Evolutionary conservation across 2,888 invertebrate species (phyloP).

Genomic region (Pachydiplax longipennis): DNA sequence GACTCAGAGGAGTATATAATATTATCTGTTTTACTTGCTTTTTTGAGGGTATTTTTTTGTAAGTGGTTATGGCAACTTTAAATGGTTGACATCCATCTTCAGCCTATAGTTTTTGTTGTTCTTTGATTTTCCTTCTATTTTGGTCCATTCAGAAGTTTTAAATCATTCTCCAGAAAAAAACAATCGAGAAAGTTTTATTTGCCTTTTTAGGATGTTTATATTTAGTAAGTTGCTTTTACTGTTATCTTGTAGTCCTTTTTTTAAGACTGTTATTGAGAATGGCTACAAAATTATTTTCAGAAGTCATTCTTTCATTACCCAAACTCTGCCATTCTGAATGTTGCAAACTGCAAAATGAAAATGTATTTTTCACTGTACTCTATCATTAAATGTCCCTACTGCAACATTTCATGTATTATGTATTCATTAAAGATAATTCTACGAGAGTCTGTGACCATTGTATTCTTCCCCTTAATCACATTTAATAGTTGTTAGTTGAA

Average conservation of each 20-base stretch:
- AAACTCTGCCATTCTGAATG: background rate
- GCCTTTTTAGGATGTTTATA: background rate
- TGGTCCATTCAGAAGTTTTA: background rate
- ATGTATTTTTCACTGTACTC: slow-evolving; percentile 25
- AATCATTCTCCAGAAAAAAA: background rate
- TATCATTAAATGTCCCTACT: slow-evolving; percentile 23
- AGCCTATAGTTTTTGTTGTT: slow-evolving; percentile 21
- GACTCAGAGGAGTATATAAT: slow-evolving; percentile 10
- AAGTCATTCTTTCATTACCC: background rate
- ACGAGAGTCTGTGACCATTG: background rate
- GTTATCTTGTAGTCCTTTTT: background rate
- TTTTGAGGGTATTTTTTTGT: background rate
- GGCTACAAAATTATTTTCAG: background rate
- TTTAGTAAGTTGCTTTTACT: background rate
- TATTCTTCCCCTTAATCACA: background rate
- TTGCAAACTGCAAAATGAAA: slow-evolving; percentile 24
- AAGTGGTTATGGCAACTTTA: slow-evolving; percentile 29
- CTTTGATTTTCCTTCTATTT: background rate
- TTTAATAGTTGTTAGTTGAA: too few species aligned
- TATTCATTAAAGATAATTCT: slow-evolving; percentile 34
- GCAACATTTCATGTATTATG: slow-evolving; percentile 10
- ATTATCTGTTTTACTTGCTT: slow-evolving; percentile 16
- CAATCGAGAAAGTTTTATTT: background rate
- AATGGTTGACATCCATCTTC: slow-evolving; percentile 3
- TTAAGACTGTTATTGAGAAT: background rate